These are phyloP conservation scores for Manacus vitellinus DNA, from an alignment of 2,113 vertebrate genomes.

Conservation along the genomic window DNA sequence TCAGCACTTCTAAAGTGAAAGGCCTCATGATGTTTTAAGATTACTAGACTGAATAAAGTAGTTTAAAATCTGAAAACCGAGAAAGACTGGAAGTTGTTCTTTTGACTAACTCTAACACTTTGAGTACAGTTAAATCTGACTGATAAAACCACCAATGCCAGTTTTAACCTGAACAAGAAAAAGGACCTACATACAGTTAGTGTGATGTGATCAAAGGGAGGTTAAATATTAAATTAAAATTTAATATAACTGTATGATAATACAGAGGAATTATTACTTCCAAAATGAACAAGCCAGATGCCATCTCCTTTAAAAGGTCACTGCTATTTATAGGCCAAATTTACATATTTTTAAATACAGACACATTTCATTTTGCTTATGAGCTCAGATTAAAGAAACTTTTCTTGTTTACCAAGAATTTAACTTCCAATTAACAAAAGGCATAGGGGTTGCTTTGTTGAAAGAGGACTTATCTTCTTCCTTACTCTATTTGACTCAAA, in stretches of 20 bases:
- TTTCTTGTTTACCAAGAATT: background rate
- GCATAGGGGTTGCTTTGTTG: background rate
- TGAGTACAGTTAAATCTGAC: background rate
- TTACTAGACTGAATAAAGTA: background rate
- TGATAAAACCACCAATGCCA: background rate
- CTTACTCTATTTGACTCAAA: background rate
- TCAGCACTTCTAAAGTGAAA: background rate
- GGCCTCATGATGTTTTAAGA: background rate
- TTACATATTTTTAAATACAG: constrained; percentile 14
- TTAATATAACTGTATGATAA: background rate
- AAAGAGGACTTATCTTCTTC: background rate
- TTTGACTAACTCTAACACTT: background rate
- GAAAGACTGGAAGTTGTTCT: background rate
- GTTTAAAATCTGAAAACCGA: background rate
- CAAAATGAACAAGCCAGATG: background rate
- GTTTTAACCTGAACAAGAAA: background rate
- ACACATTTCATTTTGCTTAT: background rate
- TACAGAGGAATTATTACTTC: background rate
- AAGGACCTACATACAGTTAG: background rate
- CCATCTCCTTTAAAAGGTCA: background rate
- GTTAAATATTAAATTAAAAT: background rate
- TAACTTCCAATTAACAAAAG: constrained; percentile 8
- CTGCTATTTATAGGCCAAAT: background rate
- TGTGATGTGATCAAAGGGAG: background rate
- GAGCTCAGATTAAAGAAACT: background rate